Evolutionary conservation across 2,888 invertebrate genomes (phyloP), one percentile per base, ranked within the genome.

Genomic region (Metalampra italica): DNA sequence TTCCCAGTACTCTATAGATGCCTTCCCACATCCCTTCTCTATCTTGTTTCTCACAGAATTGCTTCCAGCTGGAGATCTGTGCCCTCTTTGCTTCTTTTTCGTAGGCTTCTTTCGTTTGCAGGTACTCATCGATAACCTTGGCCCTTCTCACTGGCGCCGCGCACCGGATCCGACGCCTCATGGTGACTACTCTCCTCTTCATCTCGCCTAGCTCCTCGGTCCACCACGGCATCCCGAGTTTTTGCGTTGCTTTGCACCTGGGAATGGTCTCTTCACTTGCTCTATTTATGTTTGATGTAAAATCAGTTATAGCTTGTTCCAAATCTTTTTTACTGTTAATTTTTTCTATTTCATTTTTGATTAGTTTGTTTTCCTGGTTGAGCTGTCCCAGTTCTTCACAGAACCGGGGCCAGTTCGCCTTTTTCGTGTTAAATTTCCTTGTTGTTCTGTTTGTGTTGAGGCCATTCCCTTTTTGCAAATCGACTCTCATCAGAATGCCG

Each of bases 41-140:
- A 9, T 57, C 55, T 46, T 61, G 60, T 12, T 15, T 52, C 0
- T n/a, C 8, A 4, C 60, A 63, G 15, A 55, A 60, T 0, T 40
- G 41, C 22, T 52, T 64, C 62, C 62, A 60, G 38, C 60, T 59
- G 0, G 42, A 15, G 0, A 36, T 52, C n/a, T 54, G 51, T 0
- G 59, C 57, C 9, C 29, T 39, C 14, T 49, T 43, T 0, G 45
- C 50, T 36, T 40, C 34, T 7, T 4, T 11, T 30, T 59, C 51
- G 44, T 62, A 59, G 29, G 41, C 22, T 45, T 51, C 51, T 45
- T 56, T 59, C 36, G 9, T n/a, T 37, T 54, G 8, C 37, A 54
- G 49, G 40, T 57, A 61, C 46, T 49, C 47, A 0, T 43, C 38
- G 8, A 60, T 44, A 13, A 61, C 58, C 9, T 11, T 43, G 7